These are phyloP conservation scores for Ivindomyrus marchei DNA, from an alignment of 2,113 vertebrate genomes.

Conservation along the genomic window DNA sequence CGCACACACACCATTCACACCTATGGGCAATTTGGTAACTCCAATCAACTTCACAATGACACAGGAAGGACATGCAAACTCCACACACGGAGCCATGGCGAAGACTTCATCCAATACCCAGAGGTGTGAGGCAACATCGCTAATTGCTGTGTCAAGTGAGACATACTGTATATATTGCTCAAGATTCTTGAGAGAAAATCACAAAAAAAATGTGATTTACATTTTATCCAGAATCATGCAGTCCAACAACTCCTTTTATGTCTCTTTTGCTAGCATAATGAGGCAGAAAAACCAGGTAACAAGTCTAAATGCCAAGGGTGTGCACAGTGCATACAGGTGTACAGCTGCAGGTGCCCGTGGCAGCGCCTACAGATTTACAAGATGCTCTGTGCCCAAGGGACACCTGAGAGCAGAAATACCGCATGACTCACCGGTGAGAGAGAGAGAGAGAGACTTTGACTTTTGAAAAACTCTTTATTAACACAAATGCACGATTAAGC, in stretches of 20 bases:
- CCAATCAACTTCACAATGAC: neutral
- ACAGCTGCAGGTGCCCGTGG: too few species aligned
- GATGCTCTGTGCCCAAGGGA: neutral
- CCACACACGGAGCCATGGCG: neutral
- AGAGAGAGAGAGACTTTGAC: neutral
- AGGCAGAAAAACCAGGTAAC: too few species aligned
- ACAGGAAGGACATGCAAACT: neutral
- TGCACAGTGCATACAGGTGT: too few species aligned
- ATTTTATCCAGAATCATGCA: too few species aligned
- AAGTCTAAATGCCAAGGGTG: too few species aligned
- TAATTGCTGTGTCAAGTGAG: neutral
- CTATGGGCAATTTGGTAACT: neutral
- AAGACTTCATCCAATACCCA: neutral
- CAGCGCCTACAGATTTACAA: neutral
- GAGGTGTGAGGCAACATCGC: neutral
- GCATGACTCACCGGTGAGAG: neutral
- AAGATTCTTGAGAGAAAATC: too few species aligned
- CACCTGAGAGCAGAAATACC: neutral
- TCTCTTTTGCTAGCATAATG: too few species aligned
- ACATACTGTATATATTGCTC: too few species aligned
- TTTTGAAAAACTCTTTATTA: too few species aligned
- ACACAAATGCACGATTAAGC: too few species aligned
- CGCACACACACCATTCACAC: neutral
- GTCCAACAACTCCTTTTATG: too few species aligned
- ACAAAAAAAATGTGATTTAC: too few species aligned